A percentile compares a stretch with the other conserved stretches of the same genome.
phyloP scores from a whole-genome alignment of 1,140 invertebrate genomes.

The Ostrea edulis region DNA sequence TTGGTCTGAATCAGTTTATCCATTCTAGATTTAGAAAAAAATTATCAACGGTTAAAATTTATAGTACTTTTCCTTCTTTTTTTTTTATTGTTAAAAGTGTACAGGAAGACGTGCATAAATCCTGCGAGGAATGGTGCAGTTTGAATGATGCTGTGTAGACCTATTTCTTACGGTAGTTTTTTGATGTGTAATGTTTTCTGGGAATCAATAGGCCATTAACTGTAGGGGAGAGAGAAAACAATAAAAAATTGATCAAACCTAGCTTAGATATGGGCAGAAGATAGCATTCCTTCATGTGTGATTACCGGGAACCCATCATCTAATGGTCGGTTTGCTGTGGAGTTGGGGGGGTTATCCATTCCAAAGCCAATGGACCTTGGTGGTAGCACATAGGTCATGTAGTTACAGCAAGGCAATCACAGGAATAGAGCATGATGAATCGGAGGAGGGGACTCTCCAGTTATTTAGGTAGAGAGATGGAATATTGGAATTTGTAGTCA shows the following conservation, averaged over 20 bases:
- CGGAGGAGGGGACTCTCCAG: not conserved
- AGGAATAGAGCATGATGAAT: not conserved
- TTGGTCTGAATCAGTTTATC: not conserved
- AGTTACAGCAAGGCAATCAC: not conserved
- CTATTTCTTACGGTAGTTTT: not conserved
- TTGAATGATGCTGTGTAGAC: not conserved
- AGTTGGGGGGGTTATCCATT: constrained; percentile 28
- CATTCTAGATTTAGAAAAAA: not conserved
- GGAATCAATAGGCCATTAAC: constrained; percentile 33
- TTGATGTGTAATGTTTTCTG: constrained; percentile 19
- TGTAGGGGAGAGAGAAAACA: constrained; percentile 21
- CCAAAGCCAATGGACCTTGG: constrained; percentile 18
- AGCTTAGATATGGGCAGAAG: not conserved
- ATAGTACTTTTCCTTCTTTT: no score
- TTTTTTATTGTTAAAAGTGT: no score
- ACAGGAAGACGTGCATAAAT: not conserved
- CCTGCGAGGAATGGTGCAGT: not conserved
- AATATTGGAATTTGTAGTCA: not conserved
- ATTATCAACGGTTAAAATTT: not conserved
- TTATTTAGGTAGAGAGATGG: not conserved
- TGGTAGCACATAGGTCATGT: not conserved
- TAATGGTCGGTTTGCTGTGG: not conserved
- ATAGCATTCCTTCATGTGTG: constrained; percentile 24
- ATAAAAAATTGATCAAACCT: constrained; percentile 28
- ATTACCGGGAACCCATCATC: not conserved